A percentile compares a stretch with the other conserved stretches of the same genome.
Conservation (phyloP, 2,113 vertebrate genomes). For the Periophthalmus modestus region DNA sequence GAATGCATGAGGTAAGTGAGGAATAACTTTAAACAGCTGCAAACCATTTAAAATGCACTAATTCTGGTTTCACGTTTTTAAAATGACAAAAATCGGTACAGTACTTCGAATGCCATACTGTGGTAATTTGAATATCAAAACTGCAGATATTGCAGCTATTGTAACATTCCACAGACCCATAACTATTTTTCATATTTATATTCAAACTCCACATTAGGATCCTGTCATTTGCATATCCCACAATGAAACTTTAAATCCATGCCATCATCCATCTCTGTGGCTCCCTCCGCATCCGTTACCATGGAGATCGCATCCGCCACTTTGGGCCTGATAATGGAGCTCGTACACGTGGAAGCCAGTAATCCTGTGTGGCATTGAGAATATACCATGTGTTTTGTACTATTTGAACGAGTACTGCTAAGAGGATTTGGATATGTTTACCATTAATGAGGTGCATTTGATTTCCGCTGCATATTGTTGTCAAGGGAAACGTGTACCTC, state of each 20-base stretch:
- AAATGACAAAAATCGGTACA: too few species aligned
- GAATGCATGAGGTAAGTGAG: too few species aligned
- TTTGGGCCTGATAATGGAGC: conserved; percentile 30
- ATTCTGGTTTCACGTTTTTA: too few species aligned
- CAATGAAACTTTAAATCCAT: conserved; percentile 8
- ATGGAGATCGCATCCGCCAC: conserved; percentile 50
- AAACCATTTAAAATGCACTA: too few species aligned
- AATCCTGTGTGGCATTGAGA: conserved; percentile 4
- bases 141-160: neutral
- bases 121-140: neutral
- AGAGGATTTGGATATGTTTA: neutral
- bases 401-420: neutral
- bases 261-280: conserved; percentile 18
- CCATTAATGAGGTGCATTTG: neutral
- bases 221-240: conserved; percentile 12
- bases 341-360: neutral
- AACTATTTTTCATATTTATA: neutral
- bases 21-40: too few species aligned
- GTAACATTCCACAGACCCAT: neutral
- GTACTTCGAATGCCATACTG: too few species aligned
- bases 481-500: neutral
- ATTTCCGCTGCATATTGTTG: neutral
- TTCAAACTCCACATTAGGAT: neutral
- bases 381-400: neutral
- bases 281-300: conserved; percentile 54